Evolutionary conservation across 2,888 invertebrate genomes (phyloP), one percentile per base, ranked within the genome.

Genomic region (Troglohyphantes excavatus): DNA sequence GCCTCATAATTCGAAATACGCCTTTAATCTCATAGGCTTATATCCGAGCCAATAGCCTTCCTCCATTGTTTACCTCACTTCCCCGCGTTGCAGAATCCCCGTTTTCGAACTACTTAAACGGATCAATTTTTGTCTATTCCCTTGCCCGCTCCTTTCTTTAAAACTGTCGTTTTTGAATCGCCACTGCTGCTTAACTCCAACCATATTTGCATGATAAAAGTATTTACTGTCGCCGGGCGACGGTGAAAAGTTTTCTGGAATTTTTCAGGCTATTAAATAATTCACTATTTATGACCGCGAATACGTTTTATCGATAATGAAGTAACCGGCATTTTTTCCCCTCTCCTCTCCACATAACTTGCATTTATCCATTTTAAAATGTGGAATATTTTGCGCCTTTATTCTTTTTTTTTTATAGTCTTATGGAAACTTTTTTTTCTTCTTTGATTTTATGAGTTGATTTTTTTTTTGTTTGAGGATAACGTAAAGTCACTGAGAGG

Each of bases 141-240:
- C 13, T 39, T 7, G 39, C 39, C 7, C 9, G 7, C 1, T 7
- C 39, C 7, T 39, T 39, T 29, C 33, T 76, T 70, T 70, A 39
- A 39, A 39, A 21, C 19, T 19, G 11, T 39, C 21, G 19, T 70
- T 61, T 76, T 76, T 29, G n/a, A 76, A 81, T 68, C 21, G 53
- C 68, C 29, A 29, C 21, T 19, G 19, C 23, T 26, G 26, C 27
- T 27, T 46, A 67, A 26, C 43, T 67, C 26, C 43, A 0, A 19
- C 33, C 59, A 39, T 65, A 84, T 84, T 84, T 84, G 84, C 84
- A 84, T 84, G 67, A 84, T 84, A 84, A 75, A 75, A 53, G 84
- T 75, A 84, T 75, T 75, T 84, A 84, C 84, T 27, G 43, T 53
- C 68, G 43, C 17, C 19, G 11, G 23, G 29, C 9, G 19, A 43